Evolutionary conservation across 2,797 vertebrate genomes (phyloP).

Genomic region (Ctenopoma kingsleyae): DNA sequence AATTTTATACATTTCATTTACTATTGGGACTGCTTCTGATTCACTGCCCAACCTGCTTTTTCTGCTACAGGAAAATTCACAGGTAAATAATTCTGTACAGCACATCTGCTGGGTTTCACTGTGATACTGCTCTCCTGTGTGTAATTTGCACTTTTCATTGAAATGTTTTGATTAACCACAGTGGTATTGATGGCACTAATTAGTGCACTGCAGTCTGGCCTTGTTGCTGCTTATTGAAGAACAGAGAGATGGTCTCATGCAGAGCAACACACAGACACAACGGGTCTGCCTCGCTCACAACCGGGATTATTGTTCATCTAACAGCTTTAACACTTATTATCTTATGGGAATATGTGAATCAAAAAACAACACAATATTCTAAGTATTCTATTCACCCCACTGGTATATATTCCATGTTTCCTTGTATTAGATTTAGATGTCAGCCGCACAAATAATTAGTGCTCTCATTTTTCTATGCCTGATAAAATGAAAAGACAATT

Average conservation of each 20-base stretch:
- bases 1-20: too few species aligned
- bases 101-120: constrained; percentile 25
- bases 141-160: constrained; percentile 50
- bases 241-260: background rate
- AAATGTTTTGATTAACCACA: constrained; percentile 45
- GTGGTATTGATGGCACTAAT: constrained; percentile 44
- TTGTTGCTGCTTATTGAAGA: constrained; percentile 11
- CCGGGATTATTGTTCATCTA: constrained; percentile 21
- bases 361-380: background rate
- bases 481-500: constrained; percentile 52
- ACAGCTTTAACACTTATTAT: constrained; percentile 24
- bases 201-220: constrained; percentile 26
- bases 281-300: background rate
- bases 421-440: constrained; percentile 13
- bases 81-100: constrained; percentile 11
- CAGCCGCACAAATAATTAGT: constrained; percentile 21
- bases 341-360: constrained; percentile 7
- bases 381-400: background rate
- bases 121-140: constrained; percentile 11
- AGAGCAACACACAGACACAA: constrained; percentile 10
- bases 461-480: background rate
- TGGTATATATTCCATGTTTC: background rate
- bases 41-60: background rate
- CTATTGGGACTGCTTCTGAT: background rate
- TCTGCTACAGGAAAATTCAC: constrained; percentile 9